Conservation (phyloP, 2,888 invertebrate species). For the Oxyteleia sp. region DNA sequence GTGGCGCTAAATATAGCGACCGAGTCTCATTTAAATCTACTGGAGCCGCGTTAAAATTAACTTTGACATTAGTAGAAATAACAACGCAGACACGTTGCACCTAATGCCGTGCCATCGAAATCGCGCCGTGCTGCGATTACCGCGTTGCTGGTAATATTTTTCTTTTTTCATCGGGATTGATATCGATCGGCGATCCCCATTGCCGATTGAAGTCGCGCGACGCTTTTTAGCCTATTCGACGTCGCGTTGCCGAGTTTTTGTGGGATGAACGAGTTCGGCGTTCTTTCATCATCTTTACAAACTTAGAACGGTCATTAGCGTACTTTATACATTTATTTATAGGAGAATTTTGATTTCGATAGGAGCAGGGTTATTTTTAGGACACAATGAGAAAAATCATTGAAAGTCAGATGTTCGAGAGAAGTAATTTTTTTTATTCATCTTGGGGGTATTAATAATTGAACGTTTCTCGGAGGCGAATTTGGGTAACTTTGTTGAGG, state of each 20-base stretch:
- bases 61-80: slow-evolving; percentile 75
- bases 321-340: slow-evolving; percentile 77
- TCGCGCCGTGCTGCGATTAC: slow-evolving; percentile 31
- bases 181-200: slow-evolving; percentile 20
- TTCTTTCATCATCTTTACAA: slow-evolving; percentile 79
- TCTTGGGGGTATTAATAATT: too few relatives aligned
- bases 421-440: too few relatives aligned
- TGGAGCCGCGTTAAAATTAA: slow-evolving; percentile 74
- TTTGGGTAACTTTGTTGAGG: too few relatives aligned
- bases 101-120: slow-evolving; percentile 49
- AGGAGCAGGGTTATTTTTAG: slow-evolving; percentile 18
- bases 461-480: too few relatives aligned
- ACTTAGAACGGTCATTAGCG: slow-evolving; percentile 84
- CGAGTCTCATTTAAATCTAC: slow-evolving; percentile 73
- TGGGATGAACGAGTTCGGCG: slow-evolving; percentile 74
- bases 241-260: slow-evolving; percentile 9
- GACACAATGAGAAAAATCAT: slow-evolving; percentile 24
- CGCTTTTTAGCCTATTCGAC: background rate
- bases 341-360: slow-evolving; percentile 42
- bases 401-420: background rate
- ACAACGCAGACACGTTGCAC: slow-evolving; percentile 69
- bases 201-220: background rate
- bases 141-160: slow-evolving; percentile 9
- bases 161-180: slow-evolving; percentile 9
- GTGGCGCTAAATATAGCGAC: slow-evolving; percentile 62